Evolutionary conservation across 2,888 invertebrate species (phyloP).

Genomic region (Amphipoea oculea): DNA sequence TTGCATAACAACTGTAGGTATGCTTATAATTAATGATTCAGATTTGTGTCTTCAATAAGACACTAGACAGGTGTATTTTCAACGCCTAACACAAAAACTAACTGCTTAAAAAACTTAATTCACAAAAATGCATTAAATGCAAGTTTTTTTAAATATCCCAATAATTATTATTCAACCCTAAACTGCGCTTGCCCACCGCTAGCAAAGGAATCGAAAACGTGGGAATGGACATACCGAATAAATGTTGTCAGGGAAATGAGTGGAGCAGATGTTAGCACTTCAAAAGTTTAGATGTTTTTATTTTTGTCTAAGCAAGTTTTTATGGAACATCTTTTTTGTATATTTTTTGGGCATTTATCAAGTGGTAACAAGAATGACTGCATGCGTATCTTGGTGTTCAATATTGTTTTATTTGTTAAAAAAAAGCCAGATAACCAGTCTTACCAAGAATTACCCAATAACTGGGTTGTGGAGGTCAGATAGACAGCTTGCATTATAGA

Average conservation of each 20-base stretch:
- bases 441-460: too few species aligned
- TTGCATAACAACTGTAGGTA: too few species aligned
- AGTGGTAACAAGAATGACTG: background rate
- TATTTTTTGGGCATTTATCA: background rate
- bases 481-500: too few species aligned
- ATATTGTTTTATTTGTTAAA: background rate
- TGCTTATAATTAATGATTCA: too few species aligned
- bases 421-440: too few species aligned
- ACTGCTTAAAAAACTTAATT: conserved; percentile 19
- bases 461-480: too few species aligned
- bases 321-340: too few species aligned
- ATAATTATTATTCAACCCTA: conserved; percentile 82
- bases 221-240: conserved; percentile 78
- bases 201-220: conserved; percentile 74
- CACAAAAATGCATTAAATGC: conserved; percentile 39
- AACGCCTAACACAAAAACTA: conserved; percentile 13
- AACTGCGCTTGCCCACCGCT: conserved; percentile 66
- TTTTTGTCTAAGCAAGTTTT: conserved; percentile 14
- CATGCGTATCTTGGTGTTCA: background rate
- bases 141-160: conserved; percentile 55
- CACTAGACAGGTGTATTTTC: background rate
- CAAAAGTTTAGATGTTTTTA: conserved; percentile 28
- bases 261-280: conserved; percentile 60
- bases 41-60: too few species aligned
- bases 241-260: conserved; percentile 64